Evolutionary conservation across 2,888 invertebrate species (phyloP), one percentile per base, ranked within the genome.

Genomic region (Aspidiotus rigidus): DNA sequence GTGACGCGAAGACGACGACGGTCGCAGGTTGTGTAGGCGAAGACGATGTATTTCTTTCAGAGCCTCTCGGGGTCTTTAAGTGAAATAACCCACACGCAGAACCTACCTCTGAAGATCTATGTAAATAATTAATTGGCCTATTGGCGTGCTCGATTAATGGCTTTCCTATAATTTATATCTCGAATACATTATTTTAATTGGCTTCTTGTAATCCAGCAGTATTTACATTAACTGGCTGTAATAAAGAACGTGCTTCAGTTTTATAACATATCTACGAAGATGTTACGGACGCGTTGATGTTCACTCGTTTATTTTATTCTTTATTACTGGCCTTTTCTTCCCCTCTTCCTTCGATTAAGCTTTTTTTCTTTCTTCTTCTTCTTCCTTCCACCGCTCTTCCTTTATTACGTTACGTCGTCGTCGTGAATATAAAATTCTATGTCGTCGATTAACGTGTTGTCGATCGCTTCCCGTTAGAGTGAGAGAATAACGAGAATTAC

Each of bases 31-130:
- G 64, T 57, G 66, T 66, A 66, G 66, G 66, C 66, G 66, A 66
- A 28, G 28, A 28, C 28, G 28, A 28, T 28, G 28, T 66, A 59
- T 66, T 59, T 49, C 56, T 42, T 59, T 17, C 42, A 28, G 28
- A 28, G 28, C 28, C 28, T 28, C 28, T 28, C 28, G 28, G 28
- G 28, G 59, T 59, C 42, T 66, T 66, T 66, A 59, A 66, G 59
- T 66, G 66, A 66, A 66, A 66, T 66, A 66, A 66, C 66, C 66
- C 66, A 66, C 66, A 66, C 66, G 57, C 57, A 59, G 56, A 66
- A 66, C 41, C 56, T 49, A 41, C 17, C 44, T 57, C 41, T 41
- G 40, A 59, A 66, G 57, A 66, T 59, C 55, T 39, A 55, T 59
- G 66, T 59, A 66, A 42, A 57, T 66, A 66, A 66, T 66, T 66